Evolutionary conservation across 2,113 vertebrate species (phyloP), one percentile per base, ranked within the genome.

Genomic region (Pygoscelis adeliae): DNA sequence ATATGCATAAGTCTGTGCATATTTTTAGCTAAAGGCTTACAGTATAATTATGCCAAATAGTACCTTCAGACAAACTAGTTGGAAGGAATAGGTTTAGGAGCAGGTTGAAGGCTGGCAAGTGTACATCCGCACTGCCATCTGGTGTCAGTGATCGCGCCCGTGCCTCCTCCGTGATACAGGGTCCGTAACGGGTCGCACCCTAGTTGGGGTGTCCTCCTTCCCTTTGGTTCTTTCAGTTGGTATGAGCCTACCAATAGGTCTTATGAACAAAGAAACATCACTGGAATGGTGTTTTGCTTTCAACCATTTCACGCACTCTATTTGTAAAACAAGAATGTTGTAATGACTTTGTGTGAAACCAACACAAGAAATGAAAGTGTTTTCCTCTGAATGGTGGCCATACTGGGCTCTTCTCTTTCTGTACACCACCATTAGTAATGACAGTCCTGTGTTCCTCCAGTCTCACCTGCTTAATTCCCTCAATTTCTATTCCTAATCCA

Each of bases 121-220:
- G 6, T 4, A 4, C 11, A 11, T 44, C 62, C 5, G n/a, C 76
- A 18, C 70, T 94, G 93, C 94, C 95, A 67, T 59, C 96, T 97
- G 88, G 25, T 84, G 97, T 25, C 74, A 17, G 40, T n/a, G 8
- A 26, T 2, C 9, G 2, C 1, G 9, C 0, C 44, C 2, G 7
- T 10, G 42, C 20, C n/a, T 20, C 34, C 56, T 10, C 32, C 2
- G 2, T 0, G 47, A 5, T 1, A 6, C 2, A 0, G 15, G 12
- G 5, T 3, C n/a, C 1, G 1, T 0, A 1, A 29, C 2, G 1
- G 55, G 26, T n/a, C 10, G 1, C 5, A 4, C 1, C 14, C 7
- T 10, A 1, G 12, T 0, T 9, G 8, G 9, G 6, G 11, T 3
- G 3, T 5, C 25, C 34, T 23, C 25, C 34, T 23, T 62, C 38